Evolutionary conservation across 2,888 invertebrate genomes (phyloP).

Genomic region (Sarcophaga carnaria): DNA sequence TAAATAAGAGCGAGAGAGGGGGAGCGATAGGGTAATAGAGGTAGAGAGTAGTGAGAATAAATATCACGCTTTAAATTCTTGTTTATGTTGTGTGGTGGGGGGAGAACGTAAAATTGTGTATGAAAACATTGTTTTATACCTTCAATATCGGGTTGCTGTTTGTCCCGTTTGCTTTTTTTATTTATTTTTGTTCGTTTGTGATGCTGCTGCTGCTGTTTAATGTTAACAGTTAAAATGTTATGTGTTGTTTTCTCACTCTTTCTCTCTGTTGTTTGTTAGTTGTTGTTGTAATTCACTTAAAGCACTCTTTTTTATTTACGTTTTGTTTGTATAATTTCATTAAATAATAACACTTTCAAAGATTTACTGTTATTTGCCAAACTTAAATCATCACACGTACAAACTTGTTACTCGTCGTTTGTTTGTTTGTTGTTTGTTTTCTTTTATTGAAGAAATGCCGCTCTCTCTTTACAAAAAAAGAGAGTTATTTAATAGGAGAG

Average conservation of each 20-base stretch:
- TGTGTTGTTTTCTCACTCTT: not conserved
- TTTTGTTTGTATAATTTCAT: not conserved
- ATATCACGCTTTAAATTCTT: no score
- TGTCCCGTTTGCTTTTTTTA: not conserved
- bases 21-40: not conserved
- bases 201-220: not conserved
- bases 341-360: not conserved
- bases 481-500: not conserved
- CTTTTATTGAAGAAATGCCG: not conserved
- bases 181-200: not conserved
- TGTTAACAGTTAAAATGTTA: not conserved
- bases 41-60: conserved; percentile 2
- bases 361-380: not conserved
- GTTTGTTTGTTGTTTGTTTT: not conserved
- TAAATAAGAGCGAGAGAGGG: not conserved
- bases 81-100: not conserved
- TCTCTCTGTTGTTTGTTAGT: not conserved
- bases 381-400: not conserved
- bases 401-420: not conserved
- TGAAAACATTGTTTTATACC: not conserved
- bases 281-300: not conserved
- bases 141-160: not conserved
- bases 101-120: not conserved
- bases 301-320: not conserved
- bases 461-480: not conserved